phyloP scores from a whole-genome alignment of 2,888 invertebrate genomes.

The Diogma glabrata region DNA sequence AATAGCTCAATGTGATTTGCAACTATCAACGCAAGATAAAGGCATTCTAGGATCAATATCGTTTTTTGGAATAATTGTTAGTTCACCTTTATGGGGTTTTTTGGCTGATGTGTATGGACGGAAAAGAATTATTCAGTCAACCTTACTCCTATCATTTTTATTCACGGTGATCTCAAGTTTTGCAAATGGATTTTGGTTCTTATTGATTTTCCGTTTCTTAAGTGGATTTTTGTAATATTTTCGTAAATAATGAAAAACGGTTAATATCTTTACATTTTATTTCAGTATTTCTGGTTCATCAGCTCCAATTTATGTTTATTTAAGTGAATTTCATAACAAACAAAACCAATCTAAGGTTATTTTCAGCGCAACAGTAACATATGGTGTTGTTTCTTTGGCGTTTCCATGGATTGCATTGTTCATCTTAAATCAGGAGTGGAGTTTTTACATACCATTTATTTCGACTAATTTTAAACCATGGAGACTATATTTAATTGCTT shows the following conservation, averaged over 20 bases:
- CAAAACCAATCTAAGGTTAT: slow-evolving; percentile 36
- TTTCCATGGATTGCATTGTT: slow-evolving; percentile 31
- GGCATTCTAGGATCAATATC: slow-evolving; percentile 35
- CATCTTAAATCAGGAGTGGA: slow-evolving; percentile 30
- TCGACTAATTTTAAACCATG: slow-evolving; percentile 29
- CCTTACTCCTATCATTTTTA: slow-evolving; percentile 36
- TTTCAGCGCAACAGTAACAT: slow-evolving; percentile 30
- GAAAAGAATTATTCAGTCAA: slow-evolving; percentile 37
- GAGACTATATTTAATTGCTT: slow-evolving; percentile 30
- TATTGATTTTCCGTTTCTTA: slow-evolving; percentile 39
- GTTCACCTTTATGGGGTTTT: slow-evolving; percentile 45
- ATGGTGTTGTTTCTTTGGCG: slow-evolving; percentile 29
- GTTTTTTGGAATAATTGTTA: slow-evolving; percentile 39
- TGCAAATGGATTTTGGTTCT: slow-evolving; percentile 37
- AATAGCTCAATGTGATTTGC: slow-evolving; percentile 37
- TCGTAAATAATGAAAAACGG: too few relatives aligned
- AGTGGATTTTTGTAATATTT: slow-evolving; percentile 44
- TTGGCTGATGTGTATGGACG: slow-evolving; percentile 43
- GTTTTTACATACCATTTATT: slow-evolving; percentile 24
- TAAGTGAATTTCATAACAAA: slow-evolving; percentile 41
- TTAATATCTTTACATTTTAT: too few relatives aligned
- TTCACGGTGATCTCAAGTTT: slow-evolving; percentile 40
- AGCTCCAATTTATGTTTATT: slow-evolving; percentile 40
- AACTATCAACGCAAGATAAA: slow-evolving; percentile 31
- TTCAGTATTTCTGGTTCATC: slow-evolving; percentile 37